A percentile compares a stretch with the other conserved stretches of the same genome.
These are phyloP conservation scores for Apteryx mantelli DNA, from an alignment of 2,113 vertebrate species.

Conservation along the genomic window DNA sequence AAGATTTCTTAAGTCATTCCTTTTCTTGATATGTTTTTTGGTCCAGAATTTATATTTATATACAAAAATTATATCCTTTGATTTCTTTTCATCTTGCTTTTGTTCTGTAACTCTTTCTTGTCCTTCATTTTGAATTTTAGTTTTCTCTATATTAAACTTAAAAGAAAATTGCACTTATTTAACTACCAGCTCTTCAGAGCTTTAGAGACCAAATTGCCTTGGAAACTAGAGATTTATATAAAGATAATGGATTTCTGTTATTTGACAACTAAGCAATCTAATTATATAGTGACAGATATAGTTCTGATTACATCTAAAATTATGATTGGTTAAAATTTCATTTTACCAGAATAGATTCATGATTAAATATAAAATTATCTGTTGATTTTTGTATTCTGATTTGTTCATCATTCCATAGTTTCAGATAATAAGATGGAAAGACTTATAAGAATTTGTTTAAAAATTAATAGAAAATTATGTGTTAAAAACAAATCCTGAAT, in stretches of 20 bases:
- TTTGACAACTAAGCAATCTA: slow-evolving; percentile 56
- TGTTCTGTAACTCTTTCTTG: not conserved
- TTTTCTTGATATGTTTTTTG: not conserved
- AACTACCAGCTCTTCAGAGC: slow-evolving; percentile 18
- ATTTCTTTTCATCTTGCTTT: not conserved
- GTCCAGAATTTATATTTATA: not conserved
- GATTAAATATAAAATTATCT: slow-evolving; percentile 27
- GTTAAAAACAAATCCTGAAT: slow-evolving; percentile 46
- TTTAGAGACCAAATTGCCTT: slow-evolving; percentile 57
- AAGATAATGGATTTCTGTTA: slow-evolving; percentile 52
- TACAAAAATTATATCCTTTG: not conserved
- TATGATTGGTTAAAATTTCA: slow-evolving; percentile 54
- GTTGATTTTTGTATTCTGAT: not conserved
- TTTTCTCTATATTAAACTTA: not conserved
- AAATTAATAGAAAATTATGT: slow-evolving; percentile 42
- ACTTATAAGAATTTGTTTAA: not conserved
- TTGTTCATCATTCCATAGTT: not conserved
- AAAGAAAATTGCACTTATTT: not conserved
- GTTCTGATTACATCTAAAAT: slow-evolving; percentile 43
- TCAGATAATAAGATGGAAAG: slow-evolving; percentile 8
- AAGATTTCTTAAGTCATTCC: not conserved
- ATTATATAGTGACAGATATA: slow-evolving; percentile 25
- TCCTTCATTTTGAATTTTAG: not conserved
- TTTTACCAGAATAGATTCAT: not conserved
- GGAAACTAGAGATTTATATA: slow-evolving; percentile 51